Evolutionary conservation across 2,113 vertebrate genomes (phyloP).

Genomic region (Mirza zaza): DNA sequence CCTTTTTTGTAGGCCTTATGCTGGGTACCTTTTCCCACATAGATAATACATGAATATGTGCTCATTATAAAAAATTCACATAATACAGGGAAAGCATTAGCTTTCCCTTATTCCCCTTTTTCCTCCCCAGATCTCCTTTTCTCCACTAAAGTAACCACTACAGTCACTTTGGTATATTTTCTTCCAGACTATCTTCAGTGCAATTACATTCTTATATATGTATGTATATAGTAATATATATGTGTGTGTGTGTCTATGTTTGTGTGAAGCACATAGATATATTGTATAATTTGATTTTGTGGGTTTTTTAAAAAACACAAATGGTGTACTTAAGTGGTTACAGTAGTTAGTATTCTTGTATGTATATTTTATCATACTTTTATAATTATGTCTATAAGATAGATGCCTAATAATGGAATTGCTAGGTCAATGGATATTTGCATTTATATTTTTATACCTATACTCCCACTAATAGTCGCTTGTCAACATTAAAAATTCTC

Average conservation of each 20-base stretch:
- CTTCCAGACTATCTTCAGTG: neutral
- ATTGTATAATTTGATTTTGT: constrained; percentile 1
- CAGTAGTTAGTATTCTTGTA: neutral
- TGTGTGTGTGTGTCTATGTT: neutral
- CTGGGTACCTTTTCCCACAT: neutral
- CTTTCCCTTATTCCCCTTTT: neutral
- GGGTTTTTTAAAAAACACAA: neutral
- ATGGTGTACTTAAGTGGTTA: neutral
- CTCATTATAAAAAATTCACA: neutral
- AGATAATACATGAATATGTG: constrained; percentile 24
- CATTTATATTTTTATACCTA: constrained; percentile 2
- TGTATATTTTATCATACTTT: neutral
- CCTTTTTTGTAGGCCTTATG: neutral
- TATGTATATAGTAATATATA: neutral
- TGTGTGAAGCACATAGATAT: neutral
- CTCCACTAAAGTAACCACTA: neutral
- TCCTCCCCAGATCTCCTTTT: neutral
- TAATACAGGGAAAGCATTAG: neutral
- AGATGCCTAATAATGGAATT: neutral
- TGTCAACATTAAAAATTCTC: neutral
- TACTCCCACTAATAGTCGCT: neutral
- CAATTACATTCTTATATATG: neutral
- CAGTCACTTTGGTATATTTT: neutral
- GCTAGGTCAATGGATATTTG: neutral
- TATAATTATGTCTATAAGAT: neutral